Evolutionary conservation across 2,797 vertebrate species (phyloP).

Genomic region (Aphelocoma californica): DNA sequence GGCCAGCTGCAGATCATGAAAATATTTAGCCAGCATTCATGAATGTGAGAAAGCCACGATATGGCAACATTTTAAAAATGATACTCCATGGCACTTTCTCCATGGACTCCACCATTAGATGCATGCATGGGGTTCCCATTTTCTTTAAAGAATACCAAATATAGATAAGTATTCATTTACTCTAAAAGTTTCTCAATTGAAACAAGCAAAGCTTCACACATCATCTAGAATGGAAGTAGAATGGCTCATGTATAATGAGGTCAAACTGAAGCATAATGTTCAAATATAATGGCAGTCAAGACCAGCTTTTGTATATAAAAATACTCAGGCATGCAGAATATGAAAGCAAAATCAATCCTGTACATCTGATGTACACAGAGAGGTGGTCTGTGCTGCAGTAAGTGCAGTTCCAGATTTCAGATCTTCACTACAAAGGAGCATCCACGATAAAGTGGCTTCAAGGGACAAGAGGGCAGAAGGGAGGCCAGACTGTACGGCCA

Average conservation of each 20-base stretch:
- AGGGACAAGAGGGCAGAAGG: slow-evolving; percentile 51
- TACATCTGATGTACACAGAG: slow-evolving; percentile 46
- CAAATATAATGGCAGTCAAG: slow-evolving; percentile 49
- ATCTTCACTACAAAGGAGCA: slow-evolving; percentile 65
- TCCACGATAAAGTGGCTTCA: slow-evolving; percentile 56
- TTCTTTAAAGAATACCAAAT: slow-evolving; percentile 41
- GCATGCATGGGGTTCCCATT: slow-evolving; percentile 27
- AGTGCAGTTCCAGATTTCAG: slow-evolving; percentile 67
- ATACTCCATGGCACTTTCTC: slow-evolving; percentile 7
- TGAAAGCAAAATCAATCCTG: slow-evolving; percentile 60
- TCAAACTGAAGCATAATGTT: slow-evolving; percentile 58
- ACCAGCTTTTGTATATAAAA: slow-evolving; percentile 48
- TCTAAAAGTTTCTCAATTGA: slow-evolving; percentile 49
- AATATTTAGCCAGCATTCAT: slow-evolving; percentile 43
- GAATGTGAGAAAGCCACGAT: slow-evolving; percentile 12
- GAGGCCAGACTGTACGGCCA: slow-evolving; percentile 51
- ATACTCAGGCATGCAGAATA: slow-evolving; percentile 50
- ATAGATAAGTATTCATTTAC: slow-evolving; percentile 15
- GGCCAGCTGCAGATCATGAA: slow-evolving; percentile 16
- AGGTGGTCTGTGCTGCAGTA: slow-evolving; percentile 65
- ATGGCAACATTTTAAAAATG: background rate
- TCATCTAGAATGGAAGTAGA: slow-evolving; percentile 46
- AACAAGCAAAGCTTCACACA: slow-evolving; percentile 66
- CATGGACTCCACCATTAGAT: slow-evolving; percentile 13
- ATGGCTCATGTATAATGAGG: slow-evolving; percentile 57